Evolutionary conservation across 37 sponge, comb jelly and placozoan genomes (phyloP).

Genomic region (Amphimedon queenslandica): DNA sequence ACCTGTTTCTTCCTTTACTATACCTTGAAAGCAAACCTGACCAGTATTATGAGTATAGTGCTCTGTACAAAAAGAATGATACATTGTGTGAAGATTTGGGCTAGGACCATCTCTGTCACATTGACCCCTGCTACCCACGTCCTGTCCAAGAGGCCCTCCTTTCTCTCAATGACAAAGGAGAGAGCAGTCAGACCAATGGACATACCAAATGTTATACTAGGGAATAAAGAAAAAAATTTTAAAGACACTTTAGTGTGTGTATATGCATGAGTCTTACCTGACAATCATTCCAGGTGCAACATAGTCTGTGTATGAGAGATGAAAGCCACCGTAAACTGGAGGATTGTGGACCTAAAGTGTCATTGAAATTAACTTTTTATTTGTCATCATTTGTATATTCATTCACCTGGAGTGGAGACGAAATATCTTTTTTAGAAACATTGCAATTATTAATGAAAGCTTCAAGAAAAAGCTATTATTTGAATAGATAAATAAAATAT

Average conservation of each 20-base stretch:
- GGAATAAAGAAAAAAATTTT: background rate
- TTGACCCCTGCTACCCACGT: slow-evolving; percentile 80
- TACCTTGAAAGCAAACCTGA: slow-evolving; percentile 52
- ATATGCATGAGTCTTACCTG: slow-evolving; percentile 45
- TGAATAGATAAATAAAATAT: no score
- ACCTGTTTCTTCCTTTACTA: background rate
- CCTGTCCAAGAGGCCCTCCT: slow-evolving; percentile 82
- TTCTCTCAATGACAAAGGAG: slow-evolving; percentile 64
- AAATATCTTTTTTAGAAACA: background rate
- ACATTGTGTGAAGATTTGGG: slow-evolving; percentile 63
- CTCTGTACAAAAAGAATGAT: slow-evolving; percentile 54
- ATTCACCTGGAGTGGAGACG: slow-evolving; percentile 26
- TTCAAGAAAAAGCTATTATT: no score
- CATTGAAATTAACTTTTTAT: no score
- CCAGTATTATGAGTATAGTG: slow-evolving; percentile 23
- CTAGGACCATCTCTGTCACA: slow-evolving; percentile 54
- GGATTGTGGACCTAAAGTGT: slow-evolving; percentile 27
- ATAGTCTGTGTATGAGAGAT: slow-evolving; percentile 71
- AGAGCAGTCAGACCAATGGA: slow-evolving; percentile 81
- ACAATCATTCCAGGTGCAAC: slow-evolving; percentile 80
- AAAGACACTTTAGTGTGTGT: no score
- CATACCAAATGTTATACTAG: slow-evolving; percentile 71
- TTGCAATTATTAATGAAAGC: background rate
- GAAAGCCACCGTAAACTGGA: slow-evolving; percentile 64
- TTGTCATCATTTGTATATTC: no score